A percentile compares a stretch with the other conserved stretches of the same genome.
phyloP scores from a whole-genome alignment of 2,113 vertebrate species.

The Felis chaus region DNA sequence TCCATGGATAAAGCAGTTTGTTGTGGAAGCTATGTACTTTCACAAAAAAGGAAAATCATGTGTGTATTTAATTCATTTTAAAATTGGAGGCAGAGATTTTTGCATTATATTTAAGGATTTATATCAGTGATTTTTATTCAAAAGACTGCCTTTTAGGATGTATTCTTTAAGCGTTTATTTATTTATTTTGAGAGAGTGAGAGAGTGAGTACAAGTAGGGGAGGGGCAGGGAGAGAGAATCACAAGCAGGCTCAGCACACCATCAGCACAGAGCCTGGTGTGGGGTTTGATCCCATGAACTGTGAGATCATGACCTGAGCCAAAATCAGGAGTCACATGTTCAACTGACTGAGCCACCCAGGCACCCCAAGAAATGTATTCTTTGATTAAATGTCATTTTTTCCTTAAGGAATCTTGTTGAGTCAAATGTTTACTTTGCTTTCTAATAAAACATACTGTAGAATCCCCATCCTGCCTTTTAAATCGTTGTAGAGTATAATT shows the following conservation, averaged over 20 bases:
- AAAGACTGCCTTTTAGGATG: neutral
- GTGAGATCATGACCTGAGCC: no score
- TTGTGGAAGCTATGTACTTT: neutral
- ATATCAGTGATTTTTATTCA: constrained; percentile 34
- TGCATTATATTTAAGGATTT: neutral
- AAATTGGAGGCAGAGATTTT: constrained; percentile 2
- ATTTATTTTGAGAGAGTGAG: no score
- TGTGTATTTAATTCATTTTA: neutral
- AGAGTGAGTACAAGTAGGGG: no score
- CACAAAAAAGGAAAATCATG: neutral
- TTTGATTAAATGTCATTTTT: constrained; percentile 20
- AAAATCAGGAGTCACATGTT: no score
- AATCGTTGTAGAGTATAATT: neutral
- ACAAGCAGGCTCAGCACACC: no score
- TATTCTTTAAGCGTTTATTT: neutral
- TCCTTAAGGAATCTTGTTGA: constrained; percentile 23
- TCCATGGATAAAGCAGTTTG: neutral
- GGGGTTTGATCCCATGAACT: no score
- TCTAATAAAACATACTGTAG: neutral
- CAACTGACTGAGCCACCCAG: no score
- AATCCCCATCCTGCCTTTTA: neutral
- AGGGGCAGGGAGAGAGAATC: no score
- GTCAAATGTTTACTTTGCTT: neutral
- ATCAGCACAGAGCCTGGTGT: no score
- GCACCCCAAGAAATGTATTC: neutral